Evolutionary conservation across 2,113 vertebrate species (phyloP).

Genomic region (Melanostigma gelatinosum): DNA sequence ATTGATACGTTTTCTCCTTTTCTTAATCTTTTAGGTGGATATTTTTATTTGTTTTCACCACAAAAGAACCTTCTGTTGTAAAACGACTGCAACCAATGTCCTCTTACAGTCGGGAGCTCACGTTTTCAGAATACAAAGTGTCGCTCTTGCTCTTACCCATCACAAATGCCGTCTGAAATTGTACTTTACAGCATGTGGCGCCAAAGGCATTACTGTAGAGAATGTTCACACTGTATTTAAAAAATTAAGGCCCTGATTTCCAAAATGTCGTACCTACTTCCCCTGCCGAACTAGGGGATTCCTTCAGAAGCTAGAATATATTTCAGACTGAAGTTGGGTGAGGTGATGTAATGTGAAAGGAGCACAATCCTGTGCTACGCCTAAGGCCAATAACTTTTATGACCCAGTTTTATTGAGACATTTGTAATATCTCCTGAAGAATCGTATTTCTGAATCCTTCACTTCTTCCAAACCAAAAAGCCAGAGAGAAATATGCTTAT

Average conservation of each 20-base stretch:
- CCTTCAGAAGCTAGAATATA: slow-evolving; percentile 1
- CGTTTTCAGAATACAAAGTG: not conserved
- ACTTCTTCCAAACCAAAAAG: slow-evolving; percentile 54
- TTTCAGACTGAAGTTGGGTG: slow-evolving; percentile 11
- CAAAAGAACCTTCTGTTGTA: not conserved
- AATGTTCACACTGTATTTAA: not conserved
- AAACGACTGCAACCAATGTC: not conserved
- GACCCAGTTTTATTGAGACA: slow-evolving; percentile 34
- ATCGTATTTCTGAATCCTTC: slow-evolving; percentile 58
- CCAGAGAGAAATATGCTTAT: slow-evolving; percentile 64
- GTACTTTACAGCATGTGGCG: not conserved
- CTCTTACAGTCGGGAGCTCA: not conserved
- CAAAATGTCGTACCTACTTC: not conserved
- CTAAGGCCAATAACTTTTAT: slow-evolving; percentile 52
- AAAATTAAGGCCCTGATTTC: slow-evolving; percentile 12
- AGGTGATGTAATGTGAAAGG: slow-evolving; percentile 28
- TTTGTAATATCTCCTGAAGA: slow-evolving; percentile 47
- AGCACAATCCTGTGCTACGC: slow-evolving; percentile 29
- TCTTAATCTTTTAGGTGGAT: not conserved
- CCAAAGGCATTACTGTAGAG: not conserved
- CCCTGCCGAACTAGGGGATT: slow-evolving; percentile 22
- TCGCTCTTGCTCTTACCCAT: not conserved
- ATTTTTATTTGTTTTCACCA: not conserved
- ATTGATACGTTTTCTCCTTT: not conserved
- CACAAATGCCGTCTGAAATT: not conserved